Conservation (phyloP, 2,113 vertebrate species). For the Heterocephalus glaber region DNA sequence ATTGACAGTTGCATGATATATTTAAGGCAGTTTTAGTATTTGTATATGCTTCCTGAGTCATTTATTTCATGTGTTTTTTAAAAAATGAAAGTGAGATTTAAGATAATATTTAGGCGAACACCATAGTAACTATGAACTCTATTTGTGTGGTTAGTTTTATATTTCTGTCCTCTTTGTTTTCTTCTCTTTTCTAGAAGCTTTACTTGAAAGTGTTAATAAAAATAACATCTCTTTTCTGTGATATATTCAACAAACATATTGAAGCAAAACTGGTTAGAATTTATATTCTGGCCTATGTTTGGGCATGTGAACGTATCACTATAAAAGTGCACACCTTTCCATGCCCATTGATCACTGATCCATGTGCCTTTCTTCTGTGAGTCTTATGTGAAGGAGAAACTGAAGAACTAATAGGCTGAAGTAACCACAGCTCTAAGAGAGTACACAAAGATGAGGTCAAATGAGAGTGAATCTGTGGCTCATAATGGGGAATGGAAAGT, state of each 20-base stretch:
- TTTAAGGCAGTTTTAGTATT: constrained; percentile 36
- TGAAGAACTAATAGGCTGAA: not conserved
- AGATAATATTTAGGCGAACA: not conserved
- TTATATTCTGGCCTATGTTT: not conserved
- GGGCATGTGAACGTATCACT: not conserved
- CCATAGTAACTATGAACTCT: not conserved
- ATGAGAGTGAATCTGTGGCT: not conserved
- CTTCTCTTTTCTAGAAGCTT: not conserved
- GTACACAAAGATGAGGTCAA: not conserved
- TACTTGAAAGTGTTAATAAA: constrained; percentile 19
- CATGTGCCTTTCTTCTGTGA: not conserved
- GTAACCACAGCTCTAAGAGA: not conserved
- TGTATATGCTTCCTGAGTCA: not conserved
- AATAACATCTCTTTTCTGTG: not conserved
- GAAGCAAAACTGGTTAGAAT: not conserved
- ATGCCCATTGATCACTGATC: not conserved
- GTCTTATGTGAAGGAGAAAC: not conserved
- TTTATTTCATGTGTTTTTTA: not conserved
- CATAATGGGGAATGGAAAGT: not conserved
- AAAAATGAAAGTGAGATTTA: not conserved
- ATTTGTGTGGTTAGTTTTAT: constrained; percentile 30
- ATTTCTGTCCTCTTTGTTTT: not conserved
- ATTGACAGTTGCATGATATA: constrained; percentile 8
- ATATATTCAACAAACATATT: not conserved
- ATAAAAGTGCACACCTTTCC: not conserved